Evolutionary conservation across 1,140 invertebrate genomes (phyloP), one percentile per base, ranked within the genome.

Genomic region (Anoplolepis gracilipes): DNA sequence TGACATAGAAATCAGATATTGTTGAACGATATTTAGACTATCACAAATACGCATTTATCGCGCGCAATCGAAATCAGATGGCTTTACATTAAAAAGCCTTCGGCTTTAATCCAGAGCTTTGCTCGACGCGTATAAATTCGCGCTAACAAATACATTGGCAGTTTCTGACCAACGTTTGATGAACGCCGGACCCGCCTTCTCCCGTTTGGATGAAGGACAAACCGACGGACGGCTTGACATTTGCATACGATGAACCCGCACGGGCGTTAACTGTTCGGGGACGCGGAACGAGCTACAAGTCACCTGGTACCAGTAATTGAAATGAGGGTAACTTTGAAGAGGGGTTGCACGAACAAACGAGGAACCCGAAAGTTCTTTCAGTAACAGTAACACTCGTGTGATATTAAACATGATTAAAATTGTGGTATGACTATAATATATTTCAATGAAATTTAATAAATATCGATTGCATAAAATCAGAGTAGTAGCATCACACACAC

Each of bases 241-340:
- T 92, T 93, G 91, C 92, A 93, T 92, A 91, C 90, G 88, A 92
- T 92, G 88, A 89, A 90, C 87, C 84, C 76, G 86, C 53, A 87
- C 86, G 62, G 64, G 87, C 91, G 91, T 92, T 93, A 93, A 93
- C 91, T 92, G 91, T 65, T 92, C 87, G 88, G 91, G 92, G 88
- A 92, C 59, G 88, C 79, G 85, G 91, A 92, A 93, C 85, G 91
- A 93, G 91, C 87, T 91, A 93, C 90, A 93, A 92, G 91, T 91
- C 90, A 92, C 90, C 92, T 90, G 90, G 88, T 90, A 91, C 86
- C 88, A 90, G 91, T 92, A 93, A 93, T 93, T 93, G 91, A 93
- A 93, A 93, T 90, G 91, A 90, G 92, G 91, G 92, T 91, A 91
- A 90, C 87, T 91, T 85, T 59, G 22, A 70, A 85, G 85, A 89